phyloP scores from a whole-genome alignment of 2,888 invertebrate genomes.

The Euproctis similis region DNA sequence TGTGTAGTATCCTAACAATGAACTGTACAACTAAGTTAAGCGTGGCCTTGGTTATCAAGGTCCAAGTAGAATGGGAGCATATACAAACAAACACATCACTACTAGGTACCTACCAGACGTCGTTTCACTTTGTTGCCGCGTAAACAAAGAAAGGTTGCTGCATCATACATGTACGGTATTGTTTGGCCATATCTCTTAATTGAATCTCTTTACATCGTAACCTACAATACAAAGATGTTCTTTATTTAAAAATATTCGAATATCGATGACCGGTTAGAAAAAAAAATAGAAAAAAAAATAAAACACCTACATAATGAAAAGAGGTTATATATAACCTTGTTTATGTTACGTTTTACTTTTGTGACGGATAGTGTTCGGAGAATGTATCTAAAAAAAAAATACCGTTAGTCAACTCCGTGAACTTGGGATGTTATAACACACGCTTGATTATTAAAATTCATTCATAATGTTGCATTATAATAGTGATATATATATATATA shows the following conservation, averaged over 20 bases:
- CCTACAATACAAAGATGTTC: constrained; percentile 37
- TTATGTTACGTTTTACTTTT: constrained; percentile 25
- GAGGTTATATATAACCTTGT: constrained; percentile 27
- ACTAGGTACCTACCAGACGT: constrained; percentile 35
- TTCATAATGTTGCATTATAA: constrained; percentile 36
- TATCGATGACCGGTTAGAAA: constrained; percentile 17
- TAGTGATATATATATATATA: constrained; percentile 38
- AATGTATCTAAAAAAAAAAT: constrained; percentile 17
- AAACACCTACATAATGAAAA: constrained; percentile 26
- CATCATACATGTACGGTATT: constrained; percentile 54
- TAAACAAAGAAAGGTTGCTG: constrained; percentile 59
- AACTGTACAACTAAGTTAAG: constrained; percentile 12
- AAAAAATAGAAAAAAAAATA: constrained; percentile 12
- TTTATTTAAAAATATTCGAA: constrained; percentile 23
- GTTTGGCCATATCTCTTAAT: constrained; percentile 61
- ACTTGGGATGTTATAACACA: constrained; percentile 29
- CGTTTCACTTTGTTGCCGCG: constrained; percentile 42
- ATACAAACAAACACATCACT: constrained; percentile 28
- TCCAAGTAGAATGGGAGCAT: constrained; percentile 38
- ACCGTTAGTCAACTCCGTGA: constrained; percentile 29
- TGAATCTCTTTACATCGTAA: constrained; percentile 59
- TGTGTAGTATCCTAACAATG: constrained; percentile 8
- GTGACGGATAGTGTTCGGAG: constrained; percentile 19
- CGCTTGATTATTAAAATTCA: constrained; percentile 32
- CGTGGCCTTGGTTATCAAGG: constrained; percentile 25